Percentiles rank a stretch among this genome's conserved stretches.
phyloP scores from a whole-genome alignment of 2,797 vertebrate genomes.

The Diceros bicornis region DNA sequence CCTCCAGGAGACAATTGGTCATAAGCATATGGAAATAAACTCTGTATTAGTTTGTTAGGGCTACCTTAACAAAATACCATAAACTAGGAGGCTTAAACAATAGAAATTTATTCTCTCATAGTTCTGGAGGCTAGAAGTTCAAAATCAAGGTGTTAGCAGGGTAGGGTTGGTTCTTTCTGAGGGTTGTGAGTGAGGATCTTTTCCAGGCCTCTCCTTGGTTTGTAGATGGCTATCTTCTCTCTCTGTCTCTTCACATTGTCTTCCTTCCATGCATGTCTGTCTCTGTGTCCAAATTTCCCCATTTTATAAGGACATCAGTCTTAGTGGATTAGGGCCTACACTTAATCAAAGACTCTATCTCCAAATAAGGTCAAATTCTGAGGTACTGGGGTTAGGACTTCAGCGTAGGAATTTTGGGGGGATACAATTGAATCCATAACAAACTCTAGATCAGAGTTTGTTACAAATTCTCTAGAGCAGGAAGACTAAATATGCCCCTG shows the following conservation, averaged over 20 bases:
- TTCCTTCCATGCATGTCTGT: not conserved
- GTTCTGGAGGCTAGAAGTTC: not conserved
- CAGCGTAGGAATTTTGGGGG: not conserved
- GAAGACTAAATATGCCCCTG: not conserved
- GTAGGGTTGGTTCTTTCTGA: not conserved
- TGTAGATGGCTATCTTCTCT: not conserved
- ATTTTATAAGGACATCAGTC: not conserved
- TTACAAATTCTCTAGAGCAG: not conserved
- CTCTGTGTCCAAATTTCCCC: not conserved
- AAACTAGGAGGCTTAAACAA: not conserved
- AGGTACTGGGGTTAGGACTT: not conserved
- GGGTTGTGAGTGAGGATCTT: not conserved
- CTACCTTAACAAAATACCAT: no score
- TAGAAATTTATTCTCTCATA: not conserved
- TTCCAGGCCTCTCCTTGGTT: not conserved
- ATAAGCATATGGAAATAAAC: slow-evolving; percentile 28
- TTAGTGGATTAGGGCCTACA: not conserved
- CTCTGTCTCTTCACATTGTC: not conserved
- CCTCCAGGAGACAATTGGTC: not conserved
- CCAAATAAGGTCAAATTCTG: not conserved
- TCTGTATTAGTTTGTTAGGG: not conserved
- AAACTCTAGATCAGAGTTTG: not conserved
- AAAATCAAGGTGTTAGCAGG: not conserved
- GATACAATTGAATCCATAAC: not conserved
- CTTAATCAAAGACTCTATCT: not conserved